phyloP scores from a whole-genome alignment of 2,113 vertebrate species.

The Grantiella picta region DNA sequence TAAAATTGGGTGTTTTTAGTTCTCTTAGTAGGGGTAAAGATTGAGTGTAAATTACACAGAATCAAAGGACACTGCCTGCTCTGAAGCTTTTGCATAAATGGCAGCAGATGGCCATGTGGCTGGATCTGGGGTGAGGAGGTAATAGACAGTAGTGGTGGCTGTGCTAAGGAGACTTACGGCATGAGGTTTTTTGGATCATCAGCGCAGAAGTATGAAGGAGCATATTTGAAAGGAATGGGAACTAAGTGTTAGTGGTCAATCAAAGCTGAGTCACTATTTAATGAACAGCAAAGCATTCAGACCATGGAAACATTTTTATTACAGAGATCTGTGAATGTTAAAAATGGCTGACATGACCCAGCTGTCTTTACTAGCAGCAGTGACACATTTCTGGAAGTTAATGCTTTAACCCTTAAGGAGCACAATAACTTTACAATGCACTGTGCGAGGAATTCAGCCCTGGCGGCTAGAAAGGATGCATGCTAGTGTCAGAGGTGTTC shows the following conservation, averaged over 20 bases:
- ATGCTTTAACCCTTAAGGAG: not conserved
- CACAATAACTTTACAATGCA: not conserved
- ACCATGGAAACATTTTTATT: not conserved
- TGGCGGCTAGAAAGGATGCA: not conserved
- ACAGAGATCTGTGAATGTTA: not conserved
- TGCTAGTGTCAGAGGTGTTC: not conserved
- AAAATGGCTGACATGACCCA: not conserved
- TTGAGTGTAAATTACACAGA: not conserved
- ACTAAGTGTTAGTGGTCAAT: not conserved
- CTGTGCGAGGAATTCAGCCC: not conserved
- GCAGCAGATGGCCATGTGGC: accelerated
- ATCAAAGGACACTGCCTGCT: not conserved
- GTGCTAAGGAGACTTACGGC: not conserved
- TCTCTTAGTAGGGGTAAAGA: not conserved
- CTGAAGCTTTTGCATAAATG: not conserved
- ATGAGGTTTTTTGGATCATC: not conserved
- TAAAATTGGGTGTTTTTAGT: not conserved
- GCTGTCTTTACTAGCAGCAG: not conserved
- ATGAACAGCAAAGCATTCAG: not conserved
- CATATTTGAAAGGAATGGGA: not conserved
- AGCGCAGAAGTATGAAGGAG: not conserved
- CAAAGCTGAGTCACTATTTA: not conserved
- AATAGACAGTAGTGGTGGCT: not conserved
- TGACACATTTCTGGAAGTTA: not conserved
- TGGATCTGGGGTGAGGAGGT: not conserved